Conservation (phyloP, 2,113 vertebrate genomes). For the Cairina moschata region DNA sequence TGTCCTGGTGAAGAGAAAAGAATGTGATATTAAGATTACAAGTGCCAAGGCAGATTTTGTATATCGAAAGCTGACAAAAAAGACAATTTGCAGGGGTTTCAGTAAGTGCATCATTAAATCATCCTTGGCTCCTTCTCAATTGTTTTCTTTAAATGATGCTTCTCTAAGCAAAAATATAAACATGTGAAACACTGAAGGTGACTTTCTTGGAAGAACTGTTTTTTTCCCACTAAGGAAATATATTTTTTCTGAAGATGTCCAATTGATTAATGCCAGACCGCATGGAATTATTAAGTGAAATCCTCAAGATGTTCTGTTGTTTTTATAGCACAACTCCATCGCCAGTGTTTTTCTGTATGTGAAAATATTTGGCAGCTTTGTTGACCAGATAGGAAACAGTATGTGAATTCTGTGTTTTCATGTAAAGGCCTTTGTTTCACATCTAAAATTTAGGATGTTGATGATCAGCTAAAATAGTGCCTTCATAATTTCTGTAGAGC, state of each 20-base stretch:
- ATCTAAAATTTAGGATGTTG: neutral
- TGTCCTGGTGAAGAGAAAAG: slow-evolving; percentile 38
- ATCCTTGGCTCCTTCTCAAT: slow-evolving; percentile 45
- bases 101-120: slow-evolving; percentile 65
- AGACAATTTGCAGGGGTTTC: slow-evolving; percentile 55
- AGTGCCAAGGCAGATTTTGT: slow-evolving; percentile 57
- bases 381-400: slow-evolving; percentile 13
- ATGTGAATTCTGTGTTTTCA: slow-evolving; percentile 18
- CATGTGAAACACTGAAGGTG: slow-evolving; percentile 62
- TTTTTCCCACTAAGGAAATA: slow-evolving; percentile 37
- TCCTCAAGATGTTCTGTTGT: slow-evolving; percentile 54
- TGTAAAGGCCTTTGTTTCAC: slow-evolving; percentile 1
- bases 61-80: slow-evolving; percentile 45
- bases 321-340: slow-evolving; percentile 66
- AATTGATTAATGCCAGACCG: slow-evolving; percentile 71
- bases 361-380: slow-evolving; percentile 46
- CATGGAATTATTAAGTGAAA: slow-evolving; percentile 42
- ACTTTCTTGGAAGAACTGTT: slow-evolving; percentile 64
- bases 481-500: neutral
- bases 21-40: slow-evolving; percentile 38
- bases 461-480: neutral
- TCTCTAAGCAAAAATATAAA: slow-evolving; percentile 75
- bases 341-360: slow-evolving; percentile 37
- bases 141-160: neutral
- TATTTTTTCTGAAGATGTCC: slow-evolving; percentile 58